Percentiles rank a stretch among this genome's conserved stretches.
Conservation (phyloP, 2,797 vertebrate genomes). For the Spatula clypeata region DNA sequence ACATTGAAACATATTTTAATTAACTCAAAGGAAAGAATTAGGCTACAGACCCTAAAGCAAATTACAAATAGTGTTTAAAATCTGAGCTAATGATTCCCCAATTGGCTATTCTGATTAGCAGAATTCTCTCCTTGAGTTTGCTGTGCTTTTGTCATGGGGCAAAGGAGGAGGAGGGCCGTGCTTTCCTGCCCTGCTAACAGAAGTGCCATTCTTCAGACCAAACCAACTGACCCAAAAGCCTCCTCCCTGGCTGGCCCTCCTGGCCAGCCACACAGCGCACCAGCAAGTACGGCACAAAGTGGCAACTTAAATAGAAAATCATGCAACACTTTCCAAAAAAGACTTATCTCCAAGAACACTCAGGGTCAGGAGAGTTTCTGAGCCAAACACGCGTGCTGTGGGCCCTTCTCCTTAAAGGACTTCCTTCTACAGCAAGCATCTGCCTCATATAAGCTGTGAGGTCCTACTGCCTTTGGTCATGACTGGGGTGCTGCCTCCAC, state of each 20-base stretch:
- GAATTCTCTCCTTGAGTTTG: slow-evolving; percentile 70
- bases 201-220: slow-evolving; percentile 5
- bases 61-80: slow-evolving; percentile 78
- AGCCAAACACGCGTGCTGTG: not conserved
- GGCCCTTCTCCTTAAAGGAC: not conserved
- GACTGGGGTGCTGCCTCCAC: not conserved
- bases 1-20: slow-evolving; percentile 82
- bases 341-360: not conserved
- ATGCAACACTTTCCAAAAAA: not conserved
- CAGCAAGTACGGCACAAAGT: not conserved
- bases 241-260: not conserved
- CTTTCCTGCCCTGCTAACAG: slow-evolving; percentile 33
- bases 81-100: slow-evolving; percentile 75
- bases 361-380: not conserved
- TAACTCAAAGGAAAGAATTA: slow-evolving; percentile 83
- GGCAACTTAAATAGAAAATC: not conserved
- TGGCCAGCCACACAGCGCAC: not conserved
- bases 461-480: not conserved
- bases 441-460: not conserved
- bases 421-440: not conserved
- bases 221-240: not conserved
- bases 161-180: slow-evolving; percentile 30
- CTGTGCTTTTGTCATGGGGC: slow-evolving; percentile 59
- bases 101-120: slow-evolving; percentile 77
- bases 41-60: slow-evolving; percentile 81